These are phyloP conservation scores for Lamprotornis superbus DNA, from an alignment of 2,113 vertebrate genomes.

Conservation along the genomic window DNA sequence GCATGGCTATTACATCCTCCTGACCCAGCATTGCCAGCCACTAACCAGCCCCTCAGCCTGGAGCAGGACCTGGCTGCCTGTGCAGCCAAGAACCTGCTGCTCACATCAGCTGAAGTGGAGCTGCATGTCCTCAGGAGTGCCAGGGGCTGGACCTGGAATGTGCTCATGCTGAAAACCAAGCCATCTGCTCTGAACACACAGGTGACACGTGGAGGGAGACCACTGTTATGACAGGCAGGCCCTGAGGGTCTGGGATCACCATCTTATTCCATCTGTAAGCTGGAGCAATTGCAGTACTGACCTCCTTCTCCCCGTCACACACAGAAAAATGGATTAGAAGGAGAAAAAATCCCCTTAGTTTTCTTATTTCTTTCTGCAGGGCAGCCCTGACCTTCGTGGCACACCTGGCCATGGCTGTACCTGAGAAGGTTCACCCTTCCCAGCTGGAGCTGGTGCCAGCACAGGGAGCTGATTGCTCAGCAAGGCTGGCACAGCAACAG, in stretches of 20 bases:
- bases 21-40: not conserved
- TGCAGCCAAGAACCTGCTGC: not conserved
- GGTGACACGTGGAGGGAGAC: not conserved
- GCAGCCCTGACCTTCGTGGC: not conserved
- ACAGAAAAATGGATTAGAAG: not conserved
- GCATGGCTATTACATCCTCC: not conserved
- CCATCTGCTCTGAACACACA: not conserved
- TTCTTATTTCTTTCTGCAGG: not conserved
- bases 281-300: not conserved
- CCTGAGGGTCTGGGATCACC: not conserved
- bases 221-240: not conserved
- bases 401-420: not conserved
- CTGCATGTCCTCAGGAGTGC: too few species aligned
- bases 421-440: not conserved
- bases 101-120: not conserved
- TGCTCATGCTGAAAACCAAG: not conserved
- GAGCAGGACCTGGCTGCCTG: not conserved
- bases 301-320: not conserved
- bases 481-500: not conserved
- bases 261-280: not conserved
- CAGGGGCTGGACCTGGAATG: not conserved
- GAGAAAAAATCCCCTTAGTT: not conserved
- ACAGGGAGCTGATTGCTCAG: not conserved
- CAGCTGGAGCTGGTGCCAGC: not conserved
- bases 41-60: not conserved